Evolutionary conservation across 2,113 vertebrate genomes (phyloP).

Genomic region (Xiphorhynchus elegans): DNA sequence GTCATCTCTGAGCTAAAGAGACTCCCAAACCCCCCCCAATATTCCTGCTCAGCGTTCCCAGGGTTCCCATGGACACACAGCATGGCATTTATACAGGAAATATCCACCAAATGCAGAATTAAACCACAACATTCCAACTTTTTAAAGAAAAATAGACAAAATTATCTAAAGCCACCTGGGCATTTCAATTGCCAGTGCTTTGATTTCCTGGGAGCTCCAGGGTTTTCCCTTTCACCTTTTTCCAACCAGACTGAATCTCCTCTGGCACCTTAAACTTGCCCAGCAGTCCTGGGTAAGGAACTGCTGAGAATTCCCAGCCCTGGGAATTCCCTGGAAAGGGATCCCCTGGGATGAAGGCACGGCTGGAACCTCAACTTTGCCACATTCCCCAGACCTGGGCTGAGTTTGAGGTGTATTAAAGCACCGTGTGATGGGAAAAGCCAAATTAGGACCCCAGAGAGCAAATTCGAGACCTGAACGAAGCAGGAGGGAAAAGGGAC

Average conservation of each 20-base stretch:
- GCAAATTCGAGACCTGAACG: background rate
- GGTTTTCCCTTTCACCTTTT: background rate
- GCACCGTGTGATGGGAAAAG: background rate
- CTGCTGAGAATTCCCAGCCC: background rate
- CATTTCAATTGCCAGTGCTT: background rate
- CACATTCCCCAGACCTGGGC: background rate
- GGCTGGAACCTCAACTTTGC: background rate
- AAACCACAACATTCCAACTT: background rate
- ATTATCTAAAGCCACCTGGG: background rate
- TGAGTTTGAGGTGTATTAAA: too few species aligned
- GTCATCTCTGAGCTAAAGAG: background rate
- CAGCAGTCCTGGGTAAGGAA: background rate
- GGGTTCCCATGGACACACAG: background rate
- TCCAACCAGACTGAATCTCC: background rate
- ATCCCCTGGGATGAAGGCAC: background rate
- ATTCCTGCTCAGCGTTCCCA: background rate
- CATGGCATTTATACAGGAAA: accelerated
- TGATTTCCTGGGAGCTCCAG: background rate
- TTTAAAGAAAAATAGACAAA: background rate
- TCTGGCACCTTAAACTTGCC: background rate
- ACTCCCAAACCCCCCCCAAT: too few species aligned
- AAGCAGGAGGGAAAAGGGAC: background rate
- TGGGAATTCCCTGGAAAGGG: background rate
- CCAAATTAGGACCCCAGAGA: background rate
- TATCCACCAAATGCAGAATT: background rate